Base-by-base conservation (phyloP, 2,113 vertebrate species). In the Camelus dromedarius region DNA sequence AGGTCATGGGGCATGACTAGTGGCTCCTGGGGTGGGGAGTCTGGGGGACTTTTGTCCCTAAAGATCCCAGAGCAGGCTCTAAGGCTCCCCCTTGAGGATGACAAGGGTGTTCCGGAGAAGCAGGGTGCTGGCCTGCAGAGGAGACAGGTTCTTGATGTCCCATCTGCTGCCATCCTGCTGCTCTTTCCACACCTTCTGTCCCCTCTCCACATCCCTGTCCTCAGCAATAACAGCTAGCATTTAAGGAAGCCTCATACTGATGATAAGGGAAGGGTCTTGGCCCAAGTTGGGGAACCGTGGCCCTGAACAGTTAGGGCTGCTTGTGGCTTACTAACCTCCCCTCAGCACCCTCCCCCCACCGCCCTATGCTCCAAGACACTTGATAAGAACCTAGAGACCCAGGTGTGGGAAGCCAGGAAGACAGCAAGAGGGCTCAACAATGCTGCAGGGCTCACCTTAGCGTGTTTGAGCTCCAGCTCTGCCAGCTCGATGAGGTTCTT, bases 401-500 rank as follows among this genome's bases (percentile, higher is more conserved):
- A 16, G 15, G 16, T 22, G 18, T 64, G 20, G 56, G 30, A 10
- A n/a, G 30, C 9, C 2, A 32, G 9, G 46, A 48, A 48, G 56
- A 24, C 48, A 62, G 42, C 19, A 32, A 14, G 66, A 30, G n/a
- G 20, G 13, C 32, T 9, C 1, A 1, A 11, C 8, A 24, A 72
- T 13, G 22, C 9, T 18, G 16, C 28, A 38, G 52, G 16, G 9
- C 32, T 52, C 66, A 96, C 96, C 60, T 89, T 91, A 24, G 96
- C 87, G 0, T 95, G 97, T 60, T 96, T 97, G 90, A 97, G 84
- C 76, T 96, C 91, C 82, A 98, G 84, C 54, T 97, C 95, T 0
- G 80, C 88, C 92, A 96, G 14, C 82, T 97, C 90, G 0, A 89
- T 86, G 77, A 97, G 96, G 20, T 97, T 98, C 75, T 97, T 96